Conservation (phyloP, 2,113 vertebrate species). For the Pantherophis guttatus region DNA sequence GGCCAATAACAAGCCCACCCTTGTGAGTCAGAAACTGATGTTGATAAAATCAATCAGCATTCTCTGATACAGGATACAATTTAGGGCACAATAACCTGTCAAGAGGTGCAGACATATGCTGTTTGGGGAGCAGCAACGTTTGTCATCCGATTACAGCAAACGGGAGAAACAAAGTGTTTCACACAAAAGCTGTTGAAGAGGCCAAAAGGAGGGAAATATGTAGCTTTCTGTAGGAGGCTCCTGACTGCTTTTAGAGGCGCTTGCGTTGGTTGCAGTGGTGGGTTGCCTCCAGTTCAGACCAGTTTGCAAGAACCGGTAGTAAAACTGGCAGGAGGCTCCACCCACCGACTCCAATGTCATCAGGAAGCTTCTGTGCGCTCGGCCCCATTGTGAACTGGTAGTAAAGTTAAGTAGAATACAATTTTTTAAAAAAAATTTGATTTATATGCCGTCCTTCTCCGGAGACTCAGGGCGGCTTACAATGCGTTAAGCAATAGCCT, state of each 20-base stretch:
- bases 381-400: no score
- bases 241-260: neutral
- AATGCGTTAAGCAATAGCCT: no score
- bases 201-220: neutral
- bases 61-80: neutral
- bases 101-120: neutral
- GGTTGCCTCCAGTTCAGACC: no score
- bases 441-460: no score
- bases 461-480: no score
- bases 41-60: neutral
- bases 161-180: neutral
- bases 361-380: fast-evolving
- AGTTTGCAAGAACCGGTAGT: no score
- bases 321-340: no score
- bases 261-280: neutral
- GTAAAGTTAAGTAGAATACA: no score
- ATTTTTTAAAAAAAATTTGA: no score
- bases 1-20: neutral
- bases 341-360: no score
- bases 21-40: neutral
- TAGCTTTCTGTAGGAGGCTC: neutral
- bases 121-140: neutral
- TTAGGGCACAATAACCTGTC: no score
- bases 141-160: neutral
- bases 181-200: neutral